phyloP scores from a whole-genome alignment of 2,797 vertebrate species.

The Cyprinella venusta region DNA sequence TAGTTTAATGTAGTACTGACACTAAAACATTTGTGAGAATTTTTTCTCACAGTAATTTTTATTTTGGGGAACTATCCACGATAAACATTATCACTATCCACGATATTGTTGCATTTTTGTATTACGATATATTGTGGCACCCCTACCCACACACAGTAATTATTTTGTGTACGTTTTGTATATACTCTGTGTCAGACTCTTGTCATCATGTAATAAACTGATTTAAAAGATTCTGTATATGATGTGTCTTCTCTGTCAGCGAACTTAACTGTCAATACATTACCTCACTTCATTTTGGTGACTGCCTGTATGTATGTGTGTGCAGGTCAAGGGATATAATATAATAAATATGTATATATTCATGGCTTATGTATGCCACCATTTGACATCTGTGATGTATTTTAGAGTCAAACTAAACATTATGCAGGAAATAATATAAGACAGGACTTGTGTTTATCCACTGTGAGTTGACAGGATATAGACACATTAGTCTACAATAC shows the following conservation, averaged over 20 bases:
- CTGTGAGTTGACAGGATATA: background rate
- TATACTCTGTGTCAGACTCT: constrained; percentile 1
- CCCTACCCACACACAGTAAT: background rate
- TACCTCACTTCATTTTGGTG: background rate
- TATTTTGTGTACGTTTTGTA: background rate
- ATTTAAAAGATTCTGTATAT: background rate
- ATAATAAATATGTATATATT: constrained; percentile 11
- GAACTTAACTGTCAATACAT: constrained; percentile 2
- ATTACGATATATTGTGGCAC: no score
- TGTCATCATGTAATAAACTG: background rate
- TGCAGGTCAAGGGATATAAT: background rate
- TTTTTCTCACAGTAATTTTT: no score
- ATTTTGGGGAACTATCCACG: no score
- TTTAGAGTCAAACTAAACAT: background rate
- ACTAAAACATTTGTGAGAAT: no score
- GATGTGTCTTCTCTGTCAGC: background rate
- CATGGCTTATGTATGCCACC: background rate
- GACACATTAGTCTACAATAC: background rate
- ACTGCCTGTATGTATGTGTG: background rate
- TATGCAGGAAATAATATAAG: background rate
- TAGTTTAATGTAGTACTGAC: no score
- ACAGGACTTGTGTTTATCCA: background rate
- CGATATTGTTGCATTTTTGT: no score
- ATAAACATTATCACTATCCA: no score
- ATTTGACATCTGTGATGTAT: background rate